A percentile compares a stretch with the other conserved stretches of the same genome.
Evolutionary conservation across 2,888 invertebrate species (phyloP).

Genomic region (Dolomedes plantarius): DNA sequence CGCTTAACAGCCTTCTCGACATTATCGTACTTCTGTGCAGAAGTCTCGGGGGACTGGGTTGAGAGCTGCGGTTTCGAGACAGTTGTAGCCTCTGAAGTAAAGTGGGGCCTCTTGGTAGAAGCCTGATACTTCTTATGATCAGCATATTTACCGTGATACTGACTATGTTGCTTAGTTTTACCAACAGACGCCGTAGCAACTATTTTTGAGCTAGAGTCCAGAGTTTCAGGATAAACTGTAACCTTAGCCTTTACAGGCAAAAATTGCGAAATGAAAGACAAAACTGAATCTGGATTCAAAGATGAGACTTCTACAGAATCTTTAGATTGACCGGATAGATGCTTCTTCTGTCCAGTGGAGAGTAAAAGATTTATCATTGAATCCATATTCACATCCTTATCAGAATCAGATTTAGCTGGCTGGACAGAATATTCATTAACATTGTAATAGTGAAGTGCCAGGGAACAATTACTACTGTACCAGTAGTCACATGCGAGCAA

Average conservation of each 20-base stretch:
- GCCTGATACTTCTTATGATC: too few relatives aligned
- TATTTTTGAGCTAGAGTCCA: slow-evolving; percentile 7
- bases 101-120: too few relatives aligned
- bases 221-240: slow-evolving; percentile 15
- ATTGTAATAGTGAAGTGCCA: slow-evolving; percentile 83
- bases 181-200: slow-evolving; percentile 42
- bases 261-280: slow-evolving; percentile 8
- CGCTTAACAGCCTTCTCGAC: not conserved
- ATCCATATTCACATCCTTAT: not conserved
- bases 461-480: slow-evolving; percentile 79
- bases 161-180: not conserved
- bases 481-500: slow-evolving; percentile 74
- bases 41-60: too few relatives aligned
- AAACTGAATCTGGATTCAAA: not conserved
- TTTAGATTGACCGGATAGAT: not conserved
- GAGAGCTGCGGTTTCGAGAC: too few relatives aligned
- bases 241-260: slow-evolving; percentile 50
- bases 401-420: too few relatives aligned
- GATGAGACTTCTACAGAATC: too few relatives aligned
- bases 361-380: not conserved
- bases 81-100: too few relatives aligned
- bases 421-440: slow-evolving; percentile 35
- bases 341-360: not conserved
- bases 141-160: too few relatives aligned
- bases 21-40: not conserved